These are phyloP conservation scores for Rhabdomys dilectus DNA, from an alignment of 2,113 vertebrate species.

Conservation along the genomic window DNA sequence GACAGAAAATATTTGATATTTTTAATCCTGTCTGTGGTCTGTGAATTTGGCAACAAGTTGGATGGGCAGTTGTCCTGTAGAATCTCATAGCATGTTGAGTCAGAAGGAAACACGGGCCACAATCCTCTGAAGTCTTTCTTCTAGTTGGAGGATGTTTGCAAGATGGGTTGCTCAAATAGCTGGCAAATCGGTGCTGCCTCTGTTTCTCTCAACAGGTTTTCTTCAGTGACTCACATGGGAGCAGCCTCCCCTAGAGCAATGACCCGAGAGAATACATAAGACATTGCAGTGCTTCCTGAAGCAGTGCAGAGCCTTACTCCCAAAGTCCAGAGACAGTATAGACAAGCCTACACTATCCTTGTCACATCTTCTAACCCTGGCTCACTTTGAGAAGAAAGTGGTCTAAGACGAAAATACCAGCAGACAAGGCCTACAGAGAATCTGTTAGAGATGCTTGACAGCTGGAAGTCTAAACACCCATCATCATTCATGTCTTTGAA, in stretches of 20 bases:
- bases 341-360: neutral
- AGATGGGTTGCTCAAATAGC: fast-evolving
- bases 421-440: neutral
- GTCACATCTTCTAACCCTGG: neutral
- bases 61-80: neutral
- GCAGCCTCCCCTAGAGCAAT: neutral
- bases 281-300: neutral
- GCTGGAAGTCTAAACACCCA: neutral
- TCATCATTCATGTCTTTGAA: neutral
- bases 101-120: neutral
- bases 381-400: neutral
- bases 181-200: neutral
- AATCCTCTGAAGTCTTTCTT: neutral
- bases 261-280: neutral
- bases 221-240: neutral
- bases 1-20: neutral
- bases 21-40: neutral
- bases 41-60: neutral
- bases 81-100: neutral
- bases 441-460: neutral
- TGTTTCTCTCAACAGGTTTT: neutral
- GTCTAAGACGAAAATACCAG: neutral
- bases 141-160: neutral
- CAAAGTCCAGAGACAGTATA: neutral
- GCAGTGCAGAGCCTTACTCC: neutral